Conservation (phyloP, 2,888 invertebrate species). For the Diogma glabrata region DNA sequence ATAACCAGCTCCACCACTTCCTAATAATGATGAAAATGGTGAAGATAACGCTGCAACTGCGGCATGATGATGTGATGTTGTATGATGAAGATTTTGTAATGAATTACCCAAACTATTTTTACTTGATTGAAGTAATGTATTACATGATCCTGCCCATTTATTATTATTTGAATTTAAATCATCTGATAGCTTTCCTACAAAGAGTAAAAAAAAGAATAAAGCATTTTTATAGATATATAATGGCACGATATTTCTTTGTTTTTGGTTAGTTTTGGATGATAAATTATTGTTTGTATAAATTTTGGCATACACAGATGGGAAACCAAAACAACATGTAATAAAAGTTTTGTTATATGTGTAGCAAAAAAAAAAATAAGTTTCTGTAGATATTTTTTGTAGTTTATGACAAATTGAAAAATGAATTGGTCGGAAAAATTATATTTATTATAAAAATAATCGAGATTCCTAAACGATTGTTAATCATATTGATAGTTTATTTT, state of each 20-base stretch:
- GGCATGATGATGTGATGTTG: conserved; percentile 19
- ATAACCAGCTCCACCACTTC: conserved; percentile 20
- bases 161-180: conserved; percentile 20
- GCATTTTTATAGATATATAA: too few relatives aligned
- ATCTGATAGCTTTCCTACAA: conserved; percentile 19
- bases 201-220: neutral
- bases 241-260: too few relatives aligned
- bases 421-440: conserved; percentile 6
- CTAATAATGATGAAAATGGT: conserved; percentile 20
- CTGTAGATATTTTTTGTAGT: too few relatives aligned
- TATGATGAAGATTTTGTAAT: conserved; percentile 15
- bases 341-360: neutral
- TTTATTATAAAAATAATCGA: conserved; percentile 6
- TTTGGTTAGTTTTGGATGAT: conserved; percentile 12
- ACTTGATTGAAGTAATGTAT: conserved; percentile 16
- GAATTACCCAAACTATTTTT: conserved; percentile 8
- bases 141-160: conserved; percentile 20
- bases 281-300: conserved; percentile 12
- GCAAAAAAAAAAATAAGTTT: too few relatives aligned
- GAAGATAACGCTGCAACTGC: conserved; percentile 20
- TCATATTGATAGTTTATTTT: conserved; percentile 7
- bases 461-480: conserved; percentile 6
- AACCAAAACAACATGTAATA: conserved; percentile 1
- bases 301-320: conserved; percentile 14
- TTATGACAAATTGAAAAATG: conserved; percentile 6